Evolutionary conservation across 2,113 vertebrate species (phyloP), one percentile per base, ranked within the genome.

Genomic region (Elaphurus davidianus): DNA sequence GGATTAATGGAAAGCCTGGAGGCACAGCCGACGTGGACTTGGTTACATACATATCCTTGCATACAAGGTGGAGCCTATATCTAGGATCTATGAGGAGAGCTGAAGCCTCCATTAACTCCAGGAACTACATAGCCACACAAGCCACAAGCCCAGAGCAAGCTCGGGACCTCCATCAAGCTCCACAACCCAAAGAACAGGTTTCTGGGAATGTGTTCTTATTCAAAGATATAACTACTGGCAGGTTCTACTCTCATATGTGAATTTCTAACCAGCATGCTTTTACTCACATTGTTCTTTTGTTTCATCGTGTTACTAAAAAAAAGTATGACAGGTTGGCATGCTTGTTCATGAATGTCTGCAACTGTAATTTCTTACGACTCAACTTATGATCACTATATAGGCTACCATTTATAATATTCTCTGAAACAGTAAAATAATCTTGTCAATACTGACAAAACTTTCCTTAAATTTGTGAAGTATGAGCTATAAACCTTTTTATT

Each of bases 251-350:
- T 85, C 89, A 90, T 93, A 90, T 81, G 88, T 87, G 92, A 98
- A 97, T 98, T 97, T 98, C n/a, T 76, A 91, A 52, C 82, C 95
- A 95, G 83, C 12, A 90, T 33, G 67, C 28, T 62, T 93, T 96
- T 97, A 97, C 95, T 97, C 74, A 94, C 83, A 90, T 95, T 95
- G 57, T 96, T 97, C 95, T 97, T 97, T 97, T 96, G 93, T 96
- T 96, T 97, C 91, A 96, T 76, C 21, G 79, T 92, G 87, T 96
- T 97, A 74, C 95, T 97, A 84, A 97, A 98, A 93, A 76, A 94
- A 79, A 91, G 40, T 96, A 40, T 95, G 96, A 97, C 86, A 97
- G 96, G 94, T 97, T 98, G 88, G 91, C 89, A 95, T 79, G 84
- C 90, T 89, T 97, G 92, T 95, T 95, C 95, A 95, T 89, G 87